Base-by-base conservation (phyloP, 2,113 vertebrate species). In the Eupsittula cactorum region DNA sequence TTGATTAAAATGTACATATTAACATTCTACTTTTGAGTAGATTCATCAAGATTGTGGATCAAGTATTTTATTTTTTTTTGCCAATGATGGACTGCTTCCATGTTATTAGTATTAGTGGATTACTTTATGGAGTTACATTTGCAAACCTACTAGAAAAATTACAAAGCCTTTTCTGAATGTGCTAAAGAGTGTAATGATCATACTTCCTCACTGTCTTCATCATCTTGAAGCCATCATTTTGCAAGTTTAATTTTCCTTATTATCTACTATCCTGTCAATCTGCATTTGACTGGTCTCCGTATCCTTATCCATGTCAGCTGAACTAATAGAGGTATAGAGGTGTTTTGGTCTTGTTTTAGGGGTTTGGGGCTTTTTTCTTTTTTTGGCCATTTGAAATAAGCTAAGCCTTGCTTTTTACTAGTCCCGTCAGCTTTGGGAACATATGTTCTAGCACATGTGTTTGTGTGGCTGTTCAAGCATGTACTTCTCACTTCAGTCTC, bases 391-490 rank as follows among this genome's bases (percentile, higher is more conserved):
- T 59, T 35, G 41, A 67, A 84, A 28, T 35, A 13, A 79, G 28
- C 10, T 62, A 13, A 85, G 31, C 33, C 13, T 75, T 12, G 2
- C 23, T 59, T 25, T 50, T 29, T 70, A 35, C 46, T 29, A 35
- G 67, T 70, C 15, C 67, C 63, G 21, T 42, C 31, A 35, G 24
- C n/a, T 11, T 2, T 69, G 74, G 33, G 11, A 62, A 29, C 6
- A 1, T 44, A 14, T 15, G 14, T 39, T 50, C 16, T n/a, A 35
- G 20, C 31, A 39, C 18, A 3, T 6, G 10, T 16, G 37, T 64
- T 35, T 29, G 11, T 37, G 21, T 1, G 1, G n/a, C 53, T 49
- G 20, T 78, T 75, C 27, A n/a, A 8, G 23, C 1, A 0, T 9
- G 16, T 20, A 11, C 13, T 60, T 73, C 5, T 2, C 37, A 5